phyloP scores from a whole-genome alignment of 2,888 invertebrate genomes.

The Drosophila anomelani region DNA sequence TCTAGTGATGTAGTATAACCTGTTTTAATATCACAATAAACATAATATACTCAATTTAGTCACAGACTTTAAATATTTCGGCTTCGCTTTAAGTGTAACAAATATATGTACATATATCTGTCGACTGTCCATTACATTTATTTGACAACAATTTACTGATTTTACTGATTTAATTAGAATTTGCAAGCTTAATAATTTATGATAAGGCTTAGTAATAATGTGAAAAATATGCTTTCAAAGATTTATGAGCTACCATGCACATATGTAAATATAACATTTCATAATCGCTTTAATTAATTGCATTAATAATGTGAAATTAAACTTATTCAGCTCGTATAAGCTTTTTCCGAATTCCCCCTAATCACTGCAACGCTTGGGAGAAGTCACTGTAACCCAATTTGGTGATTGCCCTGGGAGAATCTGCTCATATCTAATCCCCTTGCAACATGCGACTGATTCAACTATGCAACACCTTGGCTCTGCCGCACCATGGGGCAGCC shows the following conservation, averaged over 20 bases:
- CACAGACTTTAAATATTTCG: background rate
- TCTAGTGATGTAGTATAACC: too few relatives aligned
- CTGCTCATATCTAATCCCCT: constrained; percentile 21
- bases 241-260: background rate
- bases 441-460: constrained; percentile 31
- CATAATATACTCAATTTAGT: background rate
- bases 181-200: background rate
- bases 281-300: background rate
- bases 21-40: too few relatives aligned
- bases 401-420: constrained; percentile 1
- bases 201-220: background rate
- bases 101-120: too few relatives aligned
- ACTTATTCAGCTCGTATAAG: background rate
- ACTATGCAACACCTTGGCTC: constrained; percentile 62
- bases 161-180: background rate
- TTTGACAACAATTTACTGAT: background rate
- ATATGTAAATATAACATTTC: background rate
- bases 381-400: constrained; percentile 6
- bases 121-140: background rate
- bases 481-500: background rate
- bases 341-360: background rate
- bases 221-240: background rate
- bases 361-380: background rate
- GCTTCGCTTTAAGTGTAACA: background rate
- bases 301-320: background rate